Percentiles rank a stretch among this genome's conserved stretches.
These are phyloP conservation scores for Mionectes olivaceus DNA, from an alignment of 2,797 vertebrate genomes.

Conservation along the genomic window DNA sequence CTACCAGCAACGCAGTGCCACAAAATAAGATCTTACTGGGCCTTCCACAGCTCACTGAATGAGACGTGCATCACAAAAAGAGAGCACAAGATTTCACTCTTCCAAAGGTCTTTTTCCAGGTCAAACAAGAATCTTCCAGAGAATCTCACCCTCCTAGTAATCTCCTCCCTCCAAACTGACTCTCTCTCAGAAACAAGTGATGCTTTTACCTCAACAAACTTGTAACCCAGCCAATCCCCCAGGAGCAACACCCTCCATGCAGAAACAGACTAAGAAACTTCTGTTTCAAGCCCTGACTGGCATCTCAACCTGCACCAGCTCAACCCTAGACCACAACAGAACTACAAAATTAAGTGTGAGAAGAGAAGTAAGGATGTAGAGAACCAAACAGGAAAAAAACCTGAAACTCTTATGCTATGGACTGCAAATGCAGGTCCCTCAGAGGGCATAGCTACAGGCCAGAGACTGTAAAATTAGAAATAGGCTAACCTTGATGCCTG, in stretches of 20 bases:
- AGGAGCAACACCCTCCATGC: fast-evolving
- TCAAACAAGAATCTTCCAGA: background rate
- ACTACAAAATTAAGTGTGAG: background rate
- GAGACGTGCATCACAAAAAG: background rate
- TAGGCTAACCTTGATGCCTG: background rate
- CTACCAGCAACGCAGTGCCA: fast-evolving
- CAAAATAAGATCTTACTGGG: background rate
- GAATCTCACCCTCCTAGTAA: background rate
- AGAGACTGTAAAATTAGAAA: background rate
- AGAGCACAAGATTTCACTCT: background rate
- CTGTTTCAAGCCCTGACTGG: background rate
- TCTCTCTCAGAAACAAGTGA: background rate
- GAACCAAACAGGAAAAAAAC: fast-evolving
- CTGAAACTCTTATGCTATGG: background rate
- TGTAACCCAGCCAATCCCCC: background rate
- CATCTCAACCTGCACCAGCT: background rate
- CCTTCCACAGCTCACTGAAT: background rate
- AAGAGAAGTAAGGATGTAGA: background rate
- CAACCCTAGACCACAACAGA: background rate
- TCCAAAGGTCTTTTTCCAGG: background rate
- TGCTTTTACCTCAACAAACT: background rate
- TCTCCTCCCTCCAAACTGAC: background rate
- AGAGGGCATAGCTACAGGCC: background rate
- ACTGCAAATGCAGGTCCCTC: background rate
- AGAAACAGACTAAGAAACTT: background rate